phyloP scores from a whole-genome alignment of 2,888 invertebrate genomes.

The Ochropleura plecta region DNA sequence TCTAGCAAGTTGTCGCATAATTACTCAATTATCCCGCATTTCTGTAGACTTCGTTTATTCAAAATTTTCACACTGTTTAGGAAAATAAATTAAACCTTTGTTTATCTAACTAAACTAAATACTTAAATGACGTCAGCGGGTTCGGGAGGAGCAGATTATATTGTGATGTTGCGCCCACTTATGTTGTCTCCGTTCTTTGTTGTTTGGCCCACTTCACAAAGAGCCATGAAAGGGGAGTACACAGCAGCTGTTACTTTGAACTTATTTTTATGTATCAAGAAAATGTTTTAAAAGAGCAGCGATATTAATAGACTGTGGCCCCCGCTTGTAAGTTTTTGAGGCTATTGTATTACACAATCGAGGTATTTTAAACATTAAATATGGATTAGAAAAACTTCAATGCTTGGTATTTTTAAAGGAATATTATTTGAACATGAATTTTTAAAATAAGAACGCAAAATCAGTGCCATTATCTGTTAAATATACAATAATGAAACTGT shows the following conservation, averaged over 20 bases:
- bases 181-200: constrained; percentile 62
- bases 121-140: constrained; percentile 27
- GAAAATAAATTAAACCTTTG: constrained; percentile 11
- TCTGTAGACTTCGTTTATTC: neutral
- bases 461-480: no score
- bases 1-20: neutral
- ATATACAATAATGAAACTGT: no score
- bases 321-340: neutral
- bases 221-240: constrained; percentile 40
- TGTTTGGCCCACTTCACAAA: constrained; percentile 46
- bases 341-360: constrained; percentile 15
- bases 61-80: neutral
- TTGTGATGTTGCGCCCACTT: constrained; percentile 56
- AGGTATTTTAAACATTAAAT: neutral
- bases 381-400: neutral
- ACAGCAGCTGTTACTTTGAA: constrained; percentile 33
- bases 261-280: constrained; percentile 10
- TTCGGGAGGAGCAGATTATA: constrained; percentile 20
- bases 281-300: neutral
- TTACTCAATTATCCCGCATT: neutral
- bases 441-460: no score
- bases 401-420: neutral
- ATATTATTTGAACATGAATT: no score
- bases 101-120: constrained; percentile 21
- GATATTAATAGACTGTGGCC: neutral